phyloP scores from a whole-genome alignment of 2,113 vertebrate species.

The Sigmodon hispidus region DNA sequence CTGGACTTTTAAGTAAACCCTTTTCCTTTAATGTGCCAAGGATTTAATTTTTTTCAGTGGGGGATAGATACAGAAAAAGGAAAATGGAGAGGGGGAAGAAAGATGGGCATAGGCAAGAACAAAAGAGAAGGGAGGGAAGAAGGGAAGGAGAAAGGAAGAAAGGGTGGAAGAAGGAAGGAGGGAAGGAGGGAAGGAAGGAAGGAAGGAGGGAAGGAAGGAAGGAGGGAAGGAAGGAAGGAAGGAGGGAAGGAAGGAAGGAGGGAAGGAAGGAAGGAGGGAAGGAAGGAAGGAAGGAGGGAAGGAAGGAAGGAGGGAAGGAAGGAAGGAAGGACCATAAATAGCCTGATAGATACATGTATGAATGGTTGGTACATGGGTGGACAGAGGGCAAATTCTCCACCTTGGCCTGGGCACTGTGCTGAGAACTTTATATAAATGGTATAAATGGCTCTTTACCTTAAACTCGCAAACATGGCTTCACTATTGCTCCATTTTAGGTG shows the following conservation, averaged over 20 bases:
- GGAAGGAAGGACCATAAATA: background rate
- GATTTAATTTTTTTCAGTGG: conserved; percentile 31
- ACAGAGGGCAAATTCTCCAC: background rate
- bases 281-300: background rate
- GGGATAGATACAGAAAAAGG: background rate
- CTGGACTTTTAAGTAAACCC: conserved; percentile 57
- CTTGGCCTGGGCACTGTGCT: background rate
- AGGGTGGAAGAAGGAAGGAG: too few species aligned
- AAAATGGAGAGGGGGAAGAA: background rate
- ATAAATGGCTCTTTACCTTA: conserved; percentile 3
- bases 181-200: too few species aligned
- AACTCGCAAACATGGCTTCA: background rate
- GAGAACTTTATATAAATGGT: background rate
- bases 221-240: too few species aligned
- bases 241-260: background rate
- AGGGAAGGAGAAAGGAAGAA: background rate
- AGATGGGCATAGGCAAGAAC: too few species aligned
- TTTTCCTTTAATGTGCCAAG: conserved; percentile 46
- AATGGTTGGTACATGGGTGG: background rate
- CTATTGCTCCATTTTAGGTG: background rate
- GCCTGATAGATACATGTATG: background rate
- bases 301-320: too few species aligned
- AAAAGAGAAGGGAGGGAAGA: too few species aligned
- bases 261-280: accelerated
- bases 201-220: background rate